Conservation (phyloP, 2,888 invertebrate species). For the Caenorhabditis virilis region DNA sequence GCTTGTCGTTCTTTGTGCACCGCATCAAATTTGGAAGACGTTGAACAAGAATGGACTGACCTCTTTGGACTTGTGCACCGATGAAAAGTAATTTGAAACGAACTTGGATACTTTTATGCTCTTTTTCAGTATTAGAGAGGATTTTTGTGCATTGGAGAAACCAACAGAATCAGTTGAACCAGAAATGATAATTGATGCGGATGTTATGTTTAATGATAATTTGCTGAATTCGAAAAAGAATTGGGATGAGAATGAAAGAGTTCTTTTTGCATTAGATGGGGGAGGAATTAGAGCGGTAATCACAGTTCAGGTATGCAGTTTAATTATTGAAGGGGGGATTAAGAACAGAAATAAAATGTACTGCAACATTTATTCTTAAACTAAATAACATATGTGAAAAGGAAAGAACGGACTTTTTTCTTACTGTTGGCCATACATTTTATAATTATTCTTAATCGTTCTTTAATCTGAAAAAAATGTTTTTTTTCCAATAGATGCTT, state of each 20-base stretch:
- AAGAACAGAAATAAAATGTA: no score
- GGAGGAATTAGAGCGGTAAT: slow-evolving; percentile 45
- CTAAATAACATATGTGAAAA: no score
- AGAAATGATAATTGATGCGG: slow-evolving; percentile 20
- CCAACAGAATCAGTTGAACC: not conserved
- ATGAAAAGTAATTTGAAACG: slow-evolving; percentile 16
- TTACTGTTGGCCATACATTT: no score
- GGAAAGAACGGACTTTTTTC: no score
- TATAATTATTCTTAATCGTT: no score
- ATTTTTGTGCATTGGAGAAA: slow-evolving; percentile 18
- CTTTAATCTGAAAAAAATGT: no score
- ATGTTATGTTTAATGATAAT: slow-evolving; percentile 15
- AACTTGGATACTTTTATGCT: not conserved
- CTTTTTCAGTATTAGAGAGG: slow-evolving; percentile 25
- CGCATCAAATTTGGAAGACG: slow-evolving; percentile 34
- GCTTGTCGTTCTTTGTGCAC: slow-evolving; percentile 39
- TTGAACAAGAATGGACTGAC: slow-evolving; percentile 36
- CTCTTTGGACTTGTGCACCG: slow-evolving; percentile 22
- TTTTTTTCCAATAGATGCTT: no score
- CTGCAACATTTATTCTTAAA: no score
- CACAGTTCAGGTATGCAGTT: slow-evolving; percentile 10
- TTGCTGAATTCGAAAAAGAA: slow-evolving; percentile 17
- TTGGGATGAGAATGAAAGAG: slow-evolving; percentile 35
- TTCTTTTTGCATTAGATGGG: slow-evolving; percentile 41
- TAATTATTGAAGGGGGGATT: no score